Percentiles rank a stretch among this genome's conserved stretches.
Evolutionary conservation across 2,113 vertebrate species (phyloP).

Genomic region (Thomomys bottae): DNA sequence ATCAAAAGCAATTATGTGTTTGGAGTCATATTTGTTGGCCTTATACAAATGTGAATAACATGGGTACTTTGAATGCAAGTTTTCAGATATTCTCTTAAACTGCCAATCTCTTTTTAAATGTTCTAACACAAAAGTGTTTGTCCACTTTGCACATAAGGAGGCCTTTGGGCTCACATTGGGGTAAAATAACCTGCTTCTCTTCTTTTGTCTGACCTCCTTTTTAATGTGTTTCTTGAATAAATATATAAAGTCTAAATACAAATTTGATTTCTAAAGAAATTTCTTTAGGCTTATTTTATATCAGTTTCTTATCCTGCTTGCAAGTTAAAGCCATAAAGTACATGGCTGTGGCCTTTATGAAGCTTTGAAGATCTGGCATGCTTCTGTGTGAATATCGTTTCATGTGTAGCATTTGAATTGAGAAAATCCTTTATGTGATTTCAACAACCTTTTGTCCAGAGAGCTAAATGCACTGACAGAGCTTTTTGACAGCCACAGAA

Average conservation of each 20-base stretch:
- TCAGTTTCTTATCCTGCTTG: conserved; percentile 47
- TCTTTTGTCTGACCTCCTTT: conserved; percentile 53
- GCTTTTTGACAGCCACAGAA: conserved; percentile 70
- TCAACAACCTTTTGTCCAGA: conserved; percentile 75
- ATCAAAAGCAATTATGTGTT: conserved; percentile 14
- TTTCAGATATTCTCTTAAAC: conserved; percentile 36
- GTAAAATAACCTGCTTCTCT: conserved; percentile 34
- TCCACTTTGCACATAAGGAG: conserved; percentile 47
- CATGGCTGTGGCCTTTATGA: conserved; percentile 54
- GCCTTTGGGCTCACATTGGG: conserved; percentile 54
- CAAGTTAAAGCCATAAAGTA: conserved; percentile 55
- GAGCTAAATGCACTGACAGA: conserved; percentile 68
- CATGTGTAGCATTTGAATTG: conserved; percentile 71
- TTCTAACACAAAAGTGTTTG: conserved; percentile 50
- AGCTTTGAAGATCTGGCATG: conserved; percentile 45
- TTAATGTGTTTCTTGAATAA: conserved; percentile 53
- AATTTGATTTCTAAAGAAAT: conserved; percentile 44
- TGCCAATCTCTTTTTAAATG: conserved; percentile 20
- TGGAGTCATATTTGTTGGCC: conserved; percentile 26
- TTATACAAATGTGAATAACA: conserved; percentile 45
- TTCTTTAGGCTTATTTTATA: conserved; percentile 54
- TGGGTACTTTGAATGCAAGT: conserved; percentile 17
- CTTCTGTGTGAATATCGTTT: conserved; percentile 69
- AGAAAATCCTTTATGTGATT: conserved; percentile 71
- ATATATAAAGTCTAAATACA: conserved; percentile 46